Conservation (phyloP, 2,113 vertebrate genomes). For the Micromys minutus region DNA sequence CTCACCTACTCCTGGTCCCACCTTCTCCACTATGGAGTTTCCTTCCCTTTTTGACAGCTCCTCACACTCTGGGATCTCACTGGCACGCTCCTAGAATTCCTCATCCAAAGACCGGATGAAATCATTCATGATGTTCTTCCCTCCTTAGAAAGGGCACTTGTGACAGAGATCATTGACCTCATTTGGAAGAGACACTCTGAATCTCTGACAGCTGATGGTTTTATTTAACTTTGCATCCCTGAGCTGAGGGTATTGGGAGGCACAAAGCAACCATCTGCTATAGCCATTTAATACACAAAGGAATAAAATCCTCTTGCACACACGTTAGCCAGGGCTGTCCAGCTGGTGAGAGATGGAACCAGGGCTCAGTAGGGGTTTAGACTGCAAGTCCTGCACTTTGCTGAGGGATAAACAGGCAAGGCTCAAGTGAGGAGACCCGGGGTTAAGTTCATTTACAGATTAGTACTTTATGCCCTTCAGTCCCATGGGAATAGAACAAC, state of each 20-base stretch:
- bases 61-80: background rate
- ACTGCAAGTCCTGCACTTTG: background rate
- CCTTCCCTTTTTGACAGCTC: background rate
- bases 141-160: background rate
- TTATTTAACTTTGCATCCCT: background rate
- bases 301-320: background rate
- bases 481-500: background rate
- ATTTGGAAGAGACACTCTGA: background rate
- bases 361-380: background rate
- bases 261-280: background rate
- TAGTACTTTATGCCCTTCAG: background rate
- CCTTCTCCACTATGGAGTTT: background rate
- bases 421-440: background rate
- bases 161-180: background rate
- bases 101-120: background rate
- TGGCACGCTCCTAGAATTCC: background rate
- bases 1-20: background rate
- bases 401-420: background rate
- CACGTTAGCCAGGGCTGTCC: background rate
- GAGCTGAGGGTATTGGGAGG: background rate
- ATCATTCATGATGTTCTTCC: background rate
- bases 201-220: background rate
- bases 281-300: background rate
- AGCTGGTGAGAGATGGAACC: background rate
- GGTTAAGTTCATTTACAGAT: background rate